A percentile compares a stretch with the other conserved stretches of the same genome.
Conservation (phyloP, 2,888 invertebrate genomes). For the Apodemia hepburni region DNA sequence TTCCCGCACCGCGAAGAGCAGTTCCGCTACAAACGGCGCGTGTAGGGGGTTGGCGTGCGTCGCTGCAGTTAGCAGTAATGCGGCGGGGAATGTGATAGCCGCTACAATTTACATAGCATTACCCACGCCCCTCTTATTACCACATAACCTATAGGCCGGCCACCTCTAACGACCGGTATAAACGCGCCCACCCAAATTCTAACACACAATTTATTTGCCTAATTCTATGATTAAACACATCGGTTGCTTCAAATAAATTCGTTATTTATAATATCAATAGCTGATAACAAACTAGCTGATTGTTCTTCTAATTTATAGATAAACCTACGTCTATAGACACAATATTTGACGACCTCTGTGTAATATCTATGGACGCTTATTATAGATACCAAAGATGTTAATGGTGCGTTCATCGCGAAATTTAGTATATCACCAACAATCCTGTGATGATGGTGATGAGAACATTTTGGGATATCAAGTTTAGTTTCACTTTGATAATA, state of each 20-base stretch:
- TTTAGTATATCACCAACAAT: no score
- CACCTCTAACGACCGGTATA: conserved; percentile 11
- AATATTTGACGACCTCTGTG: no score
- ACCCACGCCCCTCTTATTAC: conserved; percentile 33
- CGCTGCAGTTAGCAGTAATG: conserved; percentile 7
- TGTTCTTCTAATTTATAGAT: no score
- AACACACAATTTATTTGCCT: conserved; percentile 12
- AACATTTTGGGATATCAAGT: no score
- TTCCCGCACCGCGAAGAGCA: neutral
- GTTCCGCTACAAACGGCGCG: neutral
- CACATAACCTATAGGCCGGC: conserved; percentile 33
- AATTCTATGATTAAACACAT: neutral
- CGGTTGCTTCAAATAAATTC: neutral
- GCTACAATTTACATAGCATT: conserved; percentile 34
- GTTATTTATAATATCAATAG: neutral
- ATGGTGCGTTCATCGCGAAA: no score
- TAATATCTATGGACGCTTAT: no score
- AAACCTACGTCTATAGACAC: no score
- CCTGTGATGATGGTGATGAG: no score
- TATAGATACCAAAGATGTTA: no score
- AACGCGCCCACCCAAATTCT: conserved; percentile 11
- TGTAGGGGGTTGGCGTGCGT: neutral
- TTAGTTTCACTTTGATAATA: no score
- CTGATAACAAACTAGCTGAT: no score
- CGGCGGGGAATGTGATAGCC: conserved; percentile 6